Evolutionary conservation across 2,888 invertebrate genomes (phyloP).

Genomic region (Zonitis immaculata): DNA sequence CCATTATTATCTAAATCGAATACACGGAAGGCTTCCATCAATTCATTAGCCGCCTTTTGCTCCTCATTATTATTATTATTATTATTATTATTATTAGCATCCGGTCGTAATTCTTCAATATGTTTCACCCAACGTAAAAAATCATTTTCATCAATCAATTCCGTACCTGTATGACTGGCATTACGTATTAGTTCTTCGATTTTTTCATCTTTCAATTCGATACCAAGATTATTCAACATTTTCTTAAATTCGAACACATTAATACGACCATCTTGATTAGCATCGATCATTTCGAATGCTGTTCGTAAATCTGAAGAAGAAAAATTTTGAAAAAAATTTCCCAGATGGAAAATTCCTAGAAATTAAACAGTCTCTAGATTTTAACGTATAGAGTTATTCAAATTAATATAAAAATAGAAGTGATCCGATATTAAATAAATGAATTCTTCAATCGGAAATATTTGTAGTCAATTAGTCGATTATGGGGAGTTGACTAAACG

Average conservation of each 20-base stretch:
- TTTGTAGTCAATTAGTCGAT: too few species aligned
- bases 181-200: conserved; percentile 69
- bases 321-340: too few species aligned
- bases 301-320: conserved; percentile 64
- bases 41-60: conserved; percentile 59
- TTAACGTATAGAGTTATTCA: not conserved
- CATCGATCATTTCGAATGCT: conserved; percentile 72
- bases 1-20: conserved; percentile 89
- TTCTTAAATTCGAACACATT: conserved; percentile 71
- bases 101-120: conserved; percentile 65
- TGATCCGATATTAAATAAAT: not conserved
- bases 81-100: conserved; percentile 55
- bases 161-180: conserved; percentile 62
- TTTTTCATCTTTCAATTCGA: conserved; percentile 68
- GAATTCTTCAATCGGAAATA: too few species aligned
- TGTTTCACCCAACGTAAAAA: conserved; percentile 73
- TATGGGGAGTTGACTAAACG: too few species aligned
- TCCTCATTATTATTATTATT: conserved; percentile 61
- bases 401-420: not conserved
- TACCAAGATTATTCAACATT: conserved; percentile 74
- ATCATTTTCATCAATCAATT: conserved; percentile 71
- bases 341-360: not conserved
- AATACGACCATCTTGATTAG: conserved; percentile 72
- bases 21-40: conserved; percentile 83
- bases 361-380: not conserved